Evolutionary conservation across 2,797 vertebrate genomes (phyloP), one percentile per base, ranked within the genome.

Genomic region (Chromis chromis): DNA sequence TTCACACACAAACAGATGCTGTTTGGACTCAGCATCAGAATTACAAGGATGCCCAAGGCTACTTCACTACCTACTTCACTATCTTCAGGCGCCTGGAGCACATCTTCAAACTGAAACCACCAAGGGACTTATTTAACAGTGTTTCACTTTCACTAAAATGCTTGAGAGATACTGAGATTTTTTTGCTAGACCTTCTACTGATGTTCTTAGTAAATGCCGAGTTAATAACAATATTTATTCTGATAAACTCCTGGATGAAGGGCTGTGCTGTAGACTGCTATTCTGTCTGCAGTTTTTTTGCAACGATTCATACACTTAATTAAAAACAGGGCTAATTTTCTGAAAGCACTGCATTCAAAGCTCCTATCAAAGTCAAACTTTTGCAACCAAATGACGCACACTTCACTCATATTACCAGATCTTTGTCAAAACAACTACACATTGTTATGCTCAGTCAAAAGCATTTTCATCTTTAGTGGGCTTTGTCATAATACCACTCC

Each of bases 21-120:
- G 42, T 76, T 78, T 81, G 76, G 70, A 65, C 83, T 78, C 63
- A 72, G 68, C 25, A 65, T 42, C 25, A 52, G 58, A 80, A 76
- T 65, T 74, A 76, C 65, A 73, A 81, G 33, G 40, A 57, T 16
- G 64, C 74, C 70, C 62, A 42, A 72, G 69, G 78, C 80, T 66
- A 56, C 49, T 54, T 68, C 25, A 25, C 55, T 58, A 8, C 50
- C 9, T 22, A 39, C 12, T 39, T 39, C 36, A 46, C 44, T 19
- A 56, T 28, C 28, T 56, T 63, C 57, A 42, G 64, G 36, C 4
- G 25, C 66, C 70, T 74, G 63, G 46, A 76, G 62, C 49, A 64
- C 24, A 73, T 71, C 55, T 67, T 44, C 28, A 73, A 83, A 69
- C 28, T 39, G 25, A 78, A 75, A 12, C 44, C 67, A 49, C 58